These are phyloP conservation scores for Catamblyrhynchus diadema DNA, from an alignment of 2,797 vertebrate genomes.

Conservation along the genomic window DNA sequence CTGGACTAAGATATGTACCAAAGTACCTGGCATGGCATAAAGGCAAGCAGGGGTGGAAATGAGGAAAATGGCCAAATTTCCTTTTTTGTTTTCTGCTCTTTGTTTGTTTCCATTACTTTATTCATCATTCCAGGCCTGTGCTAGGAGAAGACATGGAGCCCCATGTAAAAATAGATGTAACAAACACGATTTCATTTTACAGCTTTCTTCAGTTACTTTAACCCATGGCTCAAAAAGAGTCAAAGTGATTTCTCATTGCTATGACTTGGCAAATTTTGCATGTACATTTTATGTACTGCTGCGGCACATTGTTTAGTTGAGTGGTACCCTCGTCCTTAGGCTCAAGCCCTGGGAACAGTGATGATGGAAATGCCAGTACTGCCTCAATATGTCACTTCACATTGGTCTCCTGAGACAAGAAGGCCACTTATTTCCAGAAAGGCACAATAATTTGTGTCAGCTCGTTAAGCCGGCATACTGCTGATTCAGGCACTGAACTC, in stretches of 20 bases:
- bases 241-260: neutral
- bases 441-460: constrained; percentile 59
- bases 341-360: neutral
- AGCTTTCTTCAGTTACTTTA: neutral
- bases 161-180: neutral
- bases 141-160: neutral
- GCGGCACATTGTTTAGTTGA: neutral
- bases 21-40: neutral
- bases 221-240: neutral
- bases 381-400: constrained; percentile 53
- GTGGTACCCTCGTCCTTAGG: neutral
- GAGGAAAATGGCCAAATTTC: neutral
- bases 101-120: neutral
- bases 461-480: constrained; percentile 62
- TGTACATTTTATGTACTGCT: neutral
- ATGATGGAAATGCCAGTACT: constrained; percentile 30
- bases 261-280: neutral
- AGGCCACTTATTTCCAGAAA: constrained; percentile 46
- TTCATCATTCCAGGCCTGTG: neutral
- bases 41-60: neutral
- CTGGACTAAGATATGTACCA: neutral
- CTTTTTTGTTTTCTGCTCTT: neutral
- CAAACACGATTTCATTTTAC: accelerated
- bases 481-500: constrained; percentile 56
- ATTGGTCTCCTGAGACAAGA: constrained; percentile 38